Evolutionary conservation across 2,888 invertebrate species (phyloP).

Genomic region (Drosophila borealis): DNA sequence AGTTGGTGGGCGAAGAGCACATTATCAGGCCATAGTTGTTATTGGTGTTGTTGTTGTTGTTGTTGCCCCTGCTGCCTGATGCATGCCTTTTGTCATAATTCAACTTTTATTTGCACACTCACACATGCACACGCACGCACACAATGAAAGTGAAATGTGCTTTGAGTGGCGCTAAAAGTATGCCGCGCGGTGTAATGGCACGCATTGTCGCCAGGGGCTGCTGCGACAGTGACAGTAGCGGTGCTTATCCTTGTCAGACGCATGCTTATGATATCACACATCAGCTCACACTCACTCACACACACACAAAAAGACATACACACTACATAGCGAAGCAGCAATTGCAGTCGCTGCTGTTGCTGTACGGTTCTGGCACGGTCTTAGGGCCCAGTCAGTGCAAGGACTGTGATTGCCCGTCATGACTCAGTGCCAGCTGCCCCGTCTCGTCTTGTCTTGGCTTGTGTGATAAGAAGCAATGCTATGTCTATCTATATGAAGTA

Average conservation of each 20-base stretch:
- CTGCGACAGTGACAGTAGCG: conserved; percentile 70
- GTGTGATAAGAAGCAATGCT: conserved; percentile 51
- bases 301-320: conserved; percentile 21
- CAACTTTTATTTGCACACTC: conserved; percentile 70
- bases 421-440: conserved; percentile 23
- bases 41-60: conserved; percentile 12
- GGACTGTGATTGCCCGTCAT: conserved; percentile 40
- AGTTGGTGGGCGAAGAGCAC: conserved; percentile 61
- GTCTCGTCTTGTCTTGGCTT: conserved; percentile 11
- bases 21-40: conserved; percentile 67
- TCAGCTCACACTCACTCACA: conserved; percentile 35
- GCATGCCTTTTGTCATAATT: conserved; percentile 73
- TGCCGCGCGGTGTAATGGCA: conserved; percentile 76
- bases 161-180: conserved; percentile 75
- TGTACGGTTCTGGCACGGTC: conserved; percentile 27
- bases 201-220: conserved; percentile 52
- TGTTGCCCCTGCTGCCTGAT: conserved; percentile 44
- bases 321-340: conserved; percentile 4
- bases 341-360: conserved; percentile 32
- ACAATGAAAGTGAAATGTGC: conserved; percentile 56
- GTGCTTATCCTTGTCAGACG: conserved; percentile 77
- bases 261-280: conserved; percentile 74
- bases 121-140: conserved; percentile 34
- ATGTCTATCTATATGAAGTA: conserved; percentile 36
- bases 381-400: conserved; percentile 23